Evolutionary conservation across 2,888 invertebrate species (phyloP), one percentile per base, ranked within the genome.

Genomic region (Caenorhabditis doughertyi): DNA sequence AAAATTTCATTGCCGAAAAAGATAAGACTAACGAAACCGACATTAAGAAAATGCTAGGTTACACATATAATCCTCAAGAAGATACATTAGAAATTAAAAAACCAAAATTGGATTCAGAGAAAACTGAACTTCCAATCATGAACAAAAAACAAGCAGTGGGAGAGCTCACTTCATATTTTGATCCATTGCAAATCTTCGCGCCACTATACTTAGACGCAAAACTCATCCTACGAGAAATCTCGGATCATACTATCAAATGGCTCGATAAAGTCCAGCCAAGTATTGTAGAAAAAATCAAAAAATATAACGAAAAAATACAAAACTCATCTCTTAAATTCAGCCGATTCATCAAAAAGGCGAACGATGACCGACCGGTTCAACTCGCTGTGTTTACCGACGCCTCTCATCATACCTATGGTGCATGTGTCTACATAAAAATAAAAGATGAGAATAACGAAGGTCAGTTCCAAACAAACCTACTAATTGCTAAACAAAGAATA

Each of bases 401-500:
- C 2, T 58, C 56, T 11, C 35, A 58, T 18, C 32, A 32, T 18
- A 35, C 56, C 2, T 58, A 32, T 18, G 56, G 56, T n/a, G 56
- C 56, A n/a, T 58, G 56, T 27, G 25, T 58, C 2, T 58, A 58
- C 18, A 2, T 58, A 11, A 35, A 35, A 9, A n/a, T 58, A 2
- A 7, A 32, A 35, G 35, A 35, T 18, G 21, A 49, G 8, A 1
- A 49, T 21, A 29, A 27, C 7, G 3, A 25, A 29, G 55, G 55
- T 29, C n/a, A 18, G 18, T 58, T 32, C 32, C 8, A 29, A 2
- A 32, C 35, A 16, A n/a, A 58, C 8, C 18, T 58, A 35, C n/a
- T 58, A 16, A 58, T 35, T 2, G 56, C 56, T 4, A 58, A 58
- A 32, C 56, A 58, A 58, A 32, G 71, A 71, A n/a, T 71, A 13